Conservation (phyloP, 1,140 invertebrate genomes). For the Drosophila aff. region DNA sequence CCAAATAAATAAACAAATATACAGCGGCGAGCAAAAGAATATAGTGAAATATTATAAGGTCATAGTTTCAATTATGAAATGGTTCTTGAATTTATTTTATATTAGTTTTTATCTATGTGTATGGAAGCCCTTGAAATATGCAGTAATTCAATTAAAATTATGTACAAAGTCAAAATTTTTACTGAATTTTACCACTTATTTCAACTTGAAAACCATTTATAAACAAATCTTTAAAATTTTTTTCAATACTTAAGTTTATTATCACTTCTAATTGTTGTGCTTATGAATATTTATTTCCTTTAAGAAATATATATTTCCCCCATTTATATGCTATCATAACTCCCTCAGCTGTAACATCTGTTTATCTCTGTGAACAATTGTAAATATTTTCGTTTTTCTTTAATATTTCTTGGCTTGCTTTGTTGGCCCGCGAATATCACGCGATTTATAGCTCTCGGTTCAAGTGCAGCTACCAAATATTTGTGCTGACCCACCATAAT, state of each 20-base stretch:
- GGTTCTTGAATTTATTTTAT: background rate
- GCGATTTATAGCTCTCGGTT: constrained; percentile 59
- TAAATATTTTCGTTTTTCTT: constrained; percentile 45
- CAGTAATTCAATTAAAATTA: background rate
- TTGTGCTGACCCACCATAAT: constrained; percentile 65
- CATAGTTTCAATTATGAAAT: background rate
- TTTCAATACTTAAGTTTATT: too few species aligned
- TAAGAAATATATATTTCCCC: background rate
- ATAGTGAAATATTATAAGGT: background rate
- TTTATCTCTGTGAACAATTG: constrained; percentile 11
- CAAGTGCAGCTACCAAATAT: constrained; percentile 62
- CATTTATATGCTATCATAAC: background rate
- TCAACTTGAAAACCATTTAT: too few species aligned
- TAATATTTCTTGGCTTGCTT: constrained; percentile 45
- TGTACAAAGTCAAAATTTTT: background rate
- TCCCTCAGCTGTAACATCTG: constrained; percentile 10
- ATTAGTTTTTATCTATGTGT: background rate
- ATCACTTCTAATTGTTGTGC: background rate
- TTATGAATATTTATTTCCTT: too few species aligned
- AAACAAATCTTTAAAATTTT: too few species aligned
- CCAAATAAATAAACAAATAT: constrained; percentile 14
- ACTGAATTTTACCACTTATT: too few species aligned
- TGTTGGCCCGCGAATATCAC: constrained; percentile 63
- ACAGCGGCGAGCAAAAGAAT: background rate
- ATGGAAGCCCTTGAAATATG: background rate